phyloP scores from a whole-genome alignment of 2,888 invertebrate genomes.

The Barypeithes pellucidus region DNA sequence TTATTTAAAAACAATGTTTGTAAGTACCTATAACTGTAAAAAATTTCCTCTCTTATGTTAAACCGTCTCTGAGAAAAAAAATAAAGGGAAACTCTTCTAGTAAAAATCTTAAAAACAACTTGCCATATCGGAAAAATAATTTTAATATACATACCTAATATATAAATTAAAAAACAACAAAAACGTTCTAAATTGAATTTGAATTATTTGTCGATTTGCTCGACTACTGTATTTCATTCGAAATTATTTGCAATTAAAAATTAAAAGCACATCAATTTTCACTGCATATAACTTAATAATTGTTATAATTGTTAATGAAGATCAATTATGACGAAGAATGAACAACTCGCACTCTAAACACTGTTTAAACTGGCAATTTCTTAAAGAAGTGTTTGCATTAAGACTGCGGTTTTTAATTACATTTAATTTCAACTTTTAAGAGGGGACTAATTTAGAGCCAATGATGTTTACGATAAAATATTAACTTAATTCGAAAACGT shows the following conservation, averaged over 20 bases:
- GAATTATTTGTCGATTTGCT: constrained; percentile 70
- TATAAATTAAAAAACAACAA: constrained; percentile 27
- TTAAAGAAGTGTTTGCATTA: constrained; percentile 24
- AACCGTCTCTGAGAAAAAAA: too few species aligned
- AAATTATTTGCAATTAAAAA: constrained; percentile 21
- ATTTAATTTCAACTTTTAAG: neutral
- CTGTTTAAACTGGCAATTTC: constrained; percentile 13
- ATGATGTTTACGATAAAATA: constrained; percentile 22
- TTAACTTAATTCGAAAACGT: neutral
- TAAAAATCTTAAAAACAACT: too few species aligned
- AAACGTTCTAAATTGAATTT: constrained; percentile 72
- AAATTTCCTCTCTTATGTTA: too few species aligned
- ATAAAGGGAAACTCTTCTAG: too few species aligned
- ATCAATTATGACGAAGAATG: constrained; percentile 12
- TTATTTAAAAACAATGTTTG: too few species aligned
- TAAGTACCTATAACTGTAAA: too few species aligned
- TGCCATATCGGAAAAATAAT: neutral
- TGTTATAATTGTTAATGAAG: constrained; percentile 18
- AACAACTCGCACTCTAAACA: constrained; percentile 17
- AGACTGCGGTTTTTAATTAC: constrained; percentile 26
- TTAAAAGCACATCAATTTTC: constrained; percentile 1
- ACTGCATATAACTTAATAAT: constrained; percentile 24
- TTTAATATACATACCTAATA: constrained; percentile 4
- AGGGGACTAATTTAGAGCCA: constrained; percentile 30
- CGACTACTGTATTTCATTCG: constrained; percentile 66